Percentiles rank a stretch among this genome's conserved stretches.
Conservation (phyloP, 2,797 vertebrate genomes). For the Brachyalestes nurse region DNA sequence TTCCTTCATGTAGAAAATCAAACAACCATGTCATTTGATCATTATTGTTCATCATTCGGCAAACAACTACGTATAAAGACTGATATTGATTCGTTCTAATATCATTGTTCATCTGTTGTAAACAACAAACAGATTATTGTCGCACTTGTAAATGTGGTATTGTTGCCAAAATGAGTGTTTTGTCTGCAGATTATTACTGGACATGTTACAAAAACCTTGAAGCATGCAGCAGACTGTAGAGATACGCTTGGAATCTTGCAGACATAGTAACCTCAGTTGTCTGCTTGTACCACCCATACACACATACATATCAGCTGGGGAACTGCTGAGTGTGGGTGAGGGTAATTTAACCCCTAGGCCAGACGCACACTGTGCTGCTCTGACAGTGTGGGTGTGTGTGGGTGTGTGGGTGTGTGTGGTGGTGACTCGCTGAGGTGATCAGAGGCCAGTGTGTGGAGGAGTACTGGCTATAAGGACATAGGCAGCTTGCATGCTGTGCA, state of each 20-base stretch:
- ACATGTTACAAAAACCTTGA: too few relatives aligned
- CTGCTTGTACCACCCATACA: slow-evolving; percentile 14
- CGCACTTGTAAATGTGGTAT: too few relatives aligned
- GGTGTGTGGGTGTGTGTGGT: slow-evolving; percentile 11
- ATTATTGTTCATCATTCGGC: too few relatives aligned
- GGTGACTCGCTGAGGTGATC: slow-evolving; percentile 32
- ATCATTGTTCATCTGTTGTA: too few relatives aligned
- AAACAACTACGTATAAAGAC: too few relatives aligned
- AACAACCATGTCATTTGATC: too few relatives aligned
- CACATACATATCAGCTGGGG: neutral
- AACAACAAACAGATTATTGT: too few relatives aligned
- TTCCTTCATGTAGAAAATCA: too few relatives aligned
- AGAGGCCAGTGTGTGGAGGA: slow-evolving; percentile 39
- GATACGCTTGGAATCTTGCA: neutral
- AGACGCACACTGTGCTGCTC: neutral
- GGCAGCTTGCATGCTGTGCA: slow-evolving; percentile 11
- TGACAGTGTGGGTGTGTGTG: neutral
- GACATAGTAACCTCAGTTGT: slow-evolving; percentile 11
- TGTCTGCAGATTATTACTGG: too few relatives aligned
- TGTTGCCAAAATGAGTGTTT: too few relatives aligned
- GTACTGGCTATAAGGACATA: slow-evolving; percentile 34
- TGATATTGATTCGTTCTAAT: too few relatives aligned
- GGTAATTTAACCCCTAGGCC: slow-evolving; percentile 40
- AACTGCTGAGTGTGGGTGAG: slow-evolving; percentile 21
- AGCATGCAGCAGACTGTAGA: neutral